Evolutionary conservation across 2,797 vertebrate species (phyloP), one percentile per base, ranked within the genome.

Genomic region (Nasua narica): DNA sequence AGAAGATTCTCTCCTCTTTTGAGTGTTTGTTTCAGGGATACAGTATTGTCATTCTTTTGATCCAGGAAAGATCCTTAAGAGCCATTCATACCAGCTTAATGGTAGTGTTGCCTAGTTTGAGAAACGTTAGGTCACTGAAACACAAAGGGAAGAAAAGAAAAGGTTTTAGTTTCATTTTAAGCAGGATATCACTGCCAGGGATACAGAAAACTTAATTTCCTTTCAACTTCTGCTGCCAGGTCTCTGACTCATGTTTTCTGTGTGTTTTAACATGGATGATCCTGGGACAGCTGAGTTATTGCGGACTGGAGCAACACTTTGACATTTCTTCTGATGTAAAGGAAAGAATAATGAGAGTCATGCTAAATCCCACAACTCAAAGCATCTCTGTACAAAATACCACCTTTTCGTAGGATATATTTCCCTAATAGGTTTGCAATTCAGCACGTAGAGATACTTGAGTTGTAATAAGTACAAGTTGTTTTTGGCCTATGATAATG

Each of bases 31-130:
- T 52, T 74, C 74, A 91, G 46, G 8, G 77, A 52, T 58, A 85
- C 23, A 58, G 65, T 65, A 72, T 52, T 89, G 16, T 87, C 70
- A 81, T 62, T 79, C 74, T 92, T 96, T 87, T 18, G 23, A 88
- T 85, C 60, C 85, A 92, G 77, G 78, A 95, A 90, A 92, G 72
- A 91, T 91, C 88, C 76, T 96, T 85, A 82, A 93, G 81, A 81
- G n/a, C 40, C 43, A 92, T 48, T 85, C 62, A 67, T 37, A n/a
- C 50, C 50, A 52, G 52, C 48, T 67, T 65, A 46, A 95, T 19
- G 76, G 76, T 37, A 84, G 29, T 58, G 67, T 81, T 5, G 1
- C 27, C 92, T 83, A 52, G 88, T 70, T 87, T 90, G 54, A 96
- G 86, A 90, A 97, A 93, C 5, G 43, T 29, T 7, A 1, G n/a